phyloP scores from a whole-genome alignment of 23 tunicate species.

The Aplidium turbinatum region DNA sequence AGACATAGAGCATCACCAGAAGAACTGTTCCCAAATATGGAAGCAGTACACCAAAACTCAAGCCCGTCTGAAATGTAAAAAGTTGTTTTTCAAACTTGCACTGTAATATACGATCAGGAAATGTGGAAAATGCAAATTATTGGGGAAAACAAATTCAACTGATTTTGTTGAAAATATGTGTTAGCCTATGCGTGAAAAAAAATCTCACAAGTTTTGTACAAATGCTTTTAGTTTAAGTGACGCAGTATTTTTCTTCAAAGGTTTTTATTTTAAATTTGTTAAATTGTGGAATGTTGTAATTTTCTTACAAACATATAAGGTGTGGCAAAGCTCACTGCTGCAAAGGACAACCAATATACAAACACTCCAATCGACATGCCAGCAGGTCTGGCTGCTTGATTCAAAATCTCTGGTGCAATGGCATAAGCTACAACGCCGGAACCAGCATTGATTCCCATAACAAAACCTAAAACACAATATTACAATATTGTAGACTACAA shows the following conservation, averaged over 20 bases:
- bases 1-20: constrained; percentile 11
- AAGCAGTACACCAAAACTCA: background rate
- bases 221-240: background rate
- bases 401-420: constrained; percentile 4
- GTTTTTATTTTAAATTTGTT: too few relatives aligned
- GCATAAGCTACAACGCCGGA: constrained; percentile 1
- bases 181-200: background rate
- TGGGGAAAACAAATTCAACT: too few relatives aligned
- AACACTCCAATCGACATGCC: constrained; percentile 7
- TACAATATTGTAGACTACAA: background rate
- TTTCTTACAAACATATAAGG: constrained; percentile 29
- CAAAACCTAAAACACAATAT: background rate
- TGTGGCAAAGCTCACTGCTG: constrained; percentile 1
- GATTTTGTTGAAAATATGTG: background rate
- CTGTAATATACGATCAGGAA: too few relatives aligned
- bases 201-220: background rate
- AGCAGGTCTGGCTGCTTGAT: background rate
- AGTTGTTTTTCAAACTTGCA: too few relatives aligned
- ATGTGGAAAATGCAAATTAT: background rate
- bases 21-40: background rate
- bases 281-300: background rate
- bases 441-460: background rate
- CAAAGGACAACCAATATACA: background rate
- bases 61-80: constrained; percentile 2
- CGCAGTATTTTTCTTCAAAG: too few relatives aligned